Conservation (phyloP, 2,797 vertebrate species). For the Enteromius unitaeniatus region DNA sequence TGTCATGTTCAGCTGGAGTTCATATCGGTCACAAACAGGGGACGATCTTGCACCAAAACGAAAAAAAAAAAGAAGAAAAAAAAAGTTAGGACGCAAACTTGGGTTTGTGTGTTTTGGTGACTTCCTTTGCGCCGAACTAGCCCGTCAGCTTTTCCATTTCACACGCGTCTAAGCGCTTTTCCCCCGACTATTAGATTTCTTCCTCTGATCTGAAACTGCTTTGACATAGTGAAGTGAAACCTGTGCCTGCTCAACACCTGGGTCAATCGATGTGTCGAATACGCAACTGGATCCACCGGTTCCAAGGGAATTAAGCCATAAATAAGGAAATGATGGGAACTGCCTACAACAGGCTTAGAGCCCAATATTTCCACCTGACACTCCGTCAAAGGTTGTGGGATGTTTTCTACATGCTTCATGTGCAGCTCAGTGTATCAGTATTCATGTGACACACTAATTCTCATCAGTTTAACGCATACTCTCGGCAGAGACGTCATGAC, state of each 20-base stretch:
- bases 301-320: conserved; percentile 89
- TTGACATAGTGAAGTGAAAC: conserved; percentile 75
- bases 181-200: conserved; percentile 48
- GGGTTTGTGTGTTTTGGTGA: conserved; percentile 64
- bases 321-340: conserved; percentile 74
- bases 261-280: conserved; percentile 73
- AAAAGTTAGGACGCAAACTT: conserved; percentile 67
- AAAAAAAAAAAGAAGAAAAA: conserved; percentile 45
- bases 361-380: conserved; percentile 58
- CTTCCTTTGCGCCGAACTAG: conserved; percentile 65
- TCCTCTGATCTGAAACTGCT: conserved; percentile 64
- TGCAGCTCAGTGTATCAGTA: conserved; percentile 13
- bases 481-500: neutral
- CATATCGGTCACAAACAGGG: conserved; percentile 77
- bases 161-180: conserved; percentile 54
- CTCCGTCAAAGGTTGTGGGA: conserved; percentile 1
- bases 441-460: neutral
- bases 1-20: conserved; percentile 68
- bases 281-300: conserved; percentile 99
- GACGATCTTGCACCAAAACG: conserved; percentile 66
- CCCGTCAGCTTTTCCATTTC: conserved; percentile 72
- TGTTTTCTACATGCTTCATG: conserved; percentile 17
- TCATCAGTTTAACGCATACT: neutral
- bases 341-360: conserved; percentile 73
- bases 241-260: conserved; percentile 58